These are phyloP conservation scores for Sebastes variabilis DNA, from an alignment of 2,797 vertebrate genomes.

Conservation along the genomic window DNA sequence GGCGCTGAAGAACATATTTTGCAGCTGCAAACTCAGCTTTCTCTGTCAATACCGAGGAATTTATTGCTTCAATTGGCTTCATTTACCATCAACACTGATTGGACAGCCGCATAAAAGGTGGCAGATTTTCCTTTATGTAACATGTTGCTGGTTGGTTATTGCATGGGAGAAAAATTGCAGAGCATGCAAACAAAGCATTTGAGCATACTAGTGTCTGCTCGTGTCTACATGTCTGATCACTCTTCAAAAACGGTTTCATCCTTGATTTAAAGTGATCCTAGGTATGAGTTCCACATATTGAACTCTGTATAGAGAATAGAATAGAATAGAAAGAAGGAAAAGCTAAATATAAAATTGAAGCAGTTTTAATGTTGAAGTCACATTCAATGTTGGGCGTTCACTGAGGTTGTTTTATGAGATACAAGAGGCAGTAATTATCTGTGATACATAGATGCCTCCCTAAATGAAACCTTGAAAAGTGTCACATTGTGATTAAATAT, in stretches of 20 bases:
- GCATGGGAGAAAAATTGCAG: too few species aligned
- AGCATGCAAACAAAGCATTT: background rate
- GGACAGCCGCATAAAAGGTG: too few species aligned
- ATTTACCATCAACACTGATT: too few species aligned
- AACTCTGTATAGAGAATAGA: background rate
- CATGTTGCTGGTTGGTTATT: too few species aligned
- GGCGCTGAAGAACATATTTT: too few species aligned
- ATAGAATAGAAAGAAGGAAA: background rate
- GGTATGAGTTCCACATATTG: background rate
- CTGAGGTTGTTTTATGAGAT: background rate
- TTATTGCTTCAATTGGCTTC: background rate
- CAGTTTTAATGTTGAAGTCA: constrained; percentile 5
- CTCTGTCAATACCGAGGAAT: too few species aligned
- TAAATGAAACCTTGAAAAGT: background rate
- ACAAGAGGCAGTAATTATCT: background rate
- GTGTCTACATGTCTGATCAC: too few species aligned
- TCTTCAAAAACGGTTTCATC: background rate
- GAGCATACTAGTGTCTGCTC: background rate
- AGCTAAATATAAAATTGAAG: background rate
- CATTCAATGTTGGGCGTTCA: background rate
- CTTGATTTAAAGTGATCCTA: background rate
- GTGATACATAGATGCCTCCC: background rate
- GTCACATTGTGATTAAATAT: background rate
- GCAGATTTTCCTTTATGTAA: too few species aligned
- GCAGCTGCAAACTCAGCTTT: too few species aligned